Evolutionary conservation across 2,113 vertebrate genomes (phyloP), one percentile per base, ranked within the genome.

Genomic region (Gasterosteus nipponicus): DNA sequence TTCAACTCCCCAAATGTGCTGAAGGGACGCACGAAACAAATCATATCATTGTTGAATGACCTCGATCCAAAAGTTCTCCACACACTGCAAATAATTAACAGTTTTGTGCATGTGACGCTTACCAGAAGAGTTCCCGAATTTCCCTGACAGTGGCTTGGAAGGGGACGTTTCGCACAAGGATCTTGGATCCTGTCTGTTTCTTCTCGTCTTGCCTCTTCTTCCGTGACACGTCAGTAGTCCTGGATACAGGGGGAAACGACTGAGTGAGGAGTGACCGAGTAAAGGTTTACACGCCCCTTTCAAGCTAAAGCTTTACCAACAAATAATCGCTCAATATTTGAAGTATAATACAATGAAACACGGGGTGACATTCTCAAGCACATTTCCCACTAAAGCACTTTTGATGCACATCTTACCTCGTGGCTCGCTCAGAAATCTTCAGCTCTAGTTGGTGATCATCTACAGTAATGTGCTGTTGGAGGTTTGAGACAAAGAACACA

Each of bases 1-100:
- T 99, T 98, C 87, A 99, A 90, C 90, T 99, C 98, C 58, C 98
- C 98, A 63, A 99, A 99, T 14, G 97, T 98, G 90, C 98, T 99
- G 83, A 3, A 49, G 66, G 72, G 42, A 84, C 26, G 74, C 61
- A 49, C 51, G 31, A 10, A 69, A 11, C 3, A 71, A 62, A 66
- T 54, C 1, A 11, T 1, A 22, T 2, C 15, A 42, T 74, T 47
- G 80, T 67, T 67, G 51, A 73, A 64, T 59, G 0, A 49, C 33
- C 6, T 47, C 0, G 0, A 8, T 68, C n/a, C 2, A 15, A 22
- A 35, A 3, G 10, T 46, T 35, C 8, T 60, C 2, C 16, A 33
- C 56, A 49, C 18, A 29, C 2, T 15, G 4, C 42, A 5, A 68
- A 44, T 49, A 31, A 71, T 56, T 61, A 15, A 47, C 4, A 51